A percentile compares a stretch with the other conserved stretches of the same genome.
phyloP scores from a whole-genome alignment of 2,888 invertebrate genomes.

The Calliphora vomitoria region DNA sequence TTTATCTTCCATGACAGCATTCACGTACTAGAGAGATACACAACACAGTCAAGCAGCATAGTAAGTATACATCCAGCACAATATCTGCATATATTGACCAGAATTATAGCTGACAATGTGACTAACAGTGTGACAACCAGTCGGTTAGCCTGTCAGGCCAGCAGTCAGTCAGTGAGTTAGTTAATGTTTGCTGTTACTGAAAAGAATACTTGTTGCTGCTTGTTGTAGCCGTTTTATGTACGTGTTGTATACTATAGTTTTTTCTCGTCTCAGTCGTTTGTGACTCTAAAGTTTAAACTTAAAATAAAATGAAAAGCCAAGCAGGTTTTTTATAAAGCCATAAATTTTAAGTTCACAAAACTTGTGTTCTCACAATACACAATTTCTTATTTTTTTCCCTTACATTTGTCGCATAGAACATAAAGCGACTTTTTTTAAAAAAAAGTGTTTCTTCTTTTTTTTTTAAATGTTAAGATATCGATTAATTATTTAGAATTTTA shows the following conservation, averaged over 20 bases:
- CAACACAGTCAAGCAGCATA: neutral
- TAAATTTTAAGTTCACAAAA: slow-evolving; percentile 76
- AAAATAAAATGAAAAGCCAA: slow-evolving; percentile 67
- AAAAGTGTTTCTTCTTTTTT: slow-evolving; percentile 33
- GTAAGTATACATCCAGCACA: slow-evolving; percentile 5
- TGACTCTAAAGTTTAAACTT: slow-evolving; percentile 61
- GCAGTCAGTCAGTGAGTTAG: slow-evolving; percentile 47
- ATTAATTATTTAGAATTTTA: slow-evolving; percentile 60
- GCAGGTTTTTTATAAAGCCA: slow-evolving; percentile 79
- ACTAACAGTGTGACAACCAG: slow-evolving; percentile 67
- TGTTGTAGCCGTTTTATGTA: slow-evolving; percentile 75
- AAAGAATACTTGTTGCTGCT: slow-evolving; percentile 70
- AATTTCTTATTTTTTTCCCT: slow-evolving; percentile 38
- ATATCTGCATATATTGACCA: slow-evolving; percentile 62
- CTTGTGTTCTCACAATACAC: slow-evolving; percentile 72
- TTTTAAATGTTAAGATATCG: slow-evolving; percentile 49
- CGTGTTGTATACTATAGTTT: slow-evolving; percentile 70
- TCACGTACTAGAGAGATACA: slow-evolving; percentile 37
- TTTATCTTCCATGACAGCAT: slow-evolving; percentile 47
- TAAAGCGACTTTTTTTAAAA: slow-evolving; percentile 22
- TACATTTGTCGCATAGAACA: slow-evolving; percentile 64
- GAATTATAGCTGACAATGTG: slow-evolving; percentile 57
- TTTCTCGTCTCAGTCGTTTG: slow-evolving; percentile 57
- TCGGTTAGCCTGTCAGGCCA: slow-evolving; percentile 36
- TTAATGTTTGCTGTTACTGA: slow-evolving; percentile 59